A percentile compares a stretch with the other conserved stretches of the same genome.
phyloP scores from a whole-genome alignment of 2,797 vertebrate species.

The Fratercula arctica region DNA sequence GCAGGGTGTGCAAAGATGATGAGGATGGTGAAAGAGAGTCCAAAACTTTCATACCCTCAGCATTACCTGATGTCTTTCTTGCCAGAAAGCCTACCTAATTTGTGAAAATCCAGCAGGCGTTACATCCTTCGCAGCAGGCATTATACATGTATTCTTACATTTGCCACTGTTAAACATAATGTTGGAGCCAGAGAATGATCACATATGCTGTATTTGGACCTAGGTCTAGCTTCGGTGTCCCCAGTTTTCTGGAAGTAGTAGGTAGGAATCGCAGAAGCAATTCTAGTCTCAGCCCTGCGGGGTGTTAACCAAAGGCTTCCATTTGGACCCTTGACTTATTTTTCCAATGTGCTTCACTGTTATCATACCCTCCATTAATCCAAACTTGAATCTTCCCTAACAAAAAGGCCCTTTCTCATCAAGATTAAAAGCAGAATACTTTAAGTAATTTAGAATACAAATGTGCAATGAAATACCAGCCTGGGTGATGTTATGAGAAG shows the following conservation, averaged over 20 bases:
- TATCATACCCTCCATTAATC: not conserved
- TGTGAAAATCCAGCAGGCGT: not conserved
- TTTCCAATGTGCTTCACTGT: not conserved
- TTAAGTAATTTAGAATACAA: conserved; percentile 17
- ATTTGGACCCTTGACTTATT: not conserved
- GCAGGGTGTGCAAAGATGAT: not conserved
- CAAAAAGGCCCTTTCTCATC: not conserved
- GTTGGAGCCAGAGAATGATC: not conserved
- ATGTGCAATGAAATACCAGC: conserved; percentile 8
- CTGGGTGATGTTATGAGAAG: conserved; percentile 42
- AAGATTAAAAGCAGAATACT: not conserved
- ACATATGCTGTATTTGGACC: not conserved
- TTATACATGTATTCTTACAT: too few species aligned
- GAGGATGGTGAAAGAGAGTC: not conserved
- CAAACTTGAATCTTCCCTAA: not conserved
- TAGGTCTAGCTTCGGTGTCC: not conserved
- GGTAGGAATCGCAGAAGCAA: not conserved
- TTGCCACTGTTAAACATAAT: rapidly evolving
- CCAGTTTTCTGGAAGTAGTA: not conserved
- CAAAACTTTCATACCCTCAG: not conserved
- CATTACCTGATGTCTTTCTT: not conserved
- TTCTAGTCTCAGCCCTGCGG: not conserved
- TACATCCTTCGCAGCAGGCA: not conserved
- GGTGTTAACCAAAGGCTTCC: not conserved
- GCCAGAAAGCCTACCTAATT: not conserved